These are phyloP conservation scores for Dallia pectoralis DNA, from an alignment of 2,797 vertebrate species.

Conservation along the genomic window DNA sequence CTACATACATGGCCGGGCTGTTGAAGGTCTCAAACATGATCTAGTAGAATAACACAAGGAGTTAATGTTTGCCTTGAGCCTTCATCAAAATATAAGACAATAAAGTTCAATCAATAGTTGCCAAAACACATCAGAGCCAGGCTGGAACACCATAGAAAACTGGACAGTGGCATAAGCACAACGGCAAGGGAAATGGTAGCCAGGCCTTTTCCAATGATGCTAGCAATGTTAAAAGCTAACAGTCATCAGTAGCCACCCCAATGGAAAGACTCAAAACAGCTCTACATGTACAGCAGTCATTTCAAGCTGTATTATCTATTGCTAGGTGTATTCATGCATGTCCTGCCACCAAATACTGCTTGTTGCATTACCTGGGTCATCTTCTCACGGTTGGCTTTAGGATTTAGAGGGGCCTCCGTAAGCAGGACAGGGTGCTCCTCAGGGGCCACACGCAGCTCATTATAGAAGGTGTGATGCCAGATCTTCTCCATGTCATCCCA, in stretches of 20 bases:
- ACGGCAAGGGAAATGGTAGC: too few relatives aligned
- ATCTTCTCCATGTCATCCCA: constrained; percentile 89
- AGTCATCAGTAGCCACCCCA: too few relatives aligned
- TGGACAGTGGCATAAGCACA: too few relatives aligned
- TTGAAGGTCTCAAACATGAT: constrained; percentile 71
- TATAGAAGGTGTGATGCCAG: constrained; percentile 96
- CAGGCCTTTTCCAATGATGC: too few relatives aligned
- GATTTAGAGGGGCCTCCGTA: constrained; percentile 92
- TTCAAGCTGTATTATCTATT: neutral
- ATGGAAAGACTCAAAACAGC: too few relatives aligned
- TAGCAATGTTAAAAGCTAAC: too few relatives aligned
- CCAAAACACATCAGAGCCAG: too few relatives aligned
- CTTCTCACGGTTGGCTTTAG: constrained; percentile 91
- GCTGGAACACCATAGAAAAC: neutral
- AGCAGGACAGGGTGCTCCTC: constrained; percentile 97
- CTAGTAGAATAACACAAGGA: neutral
- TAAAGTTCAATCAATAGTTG: too few relatives aligned
- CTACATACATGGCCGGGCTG: constrained; percentile 73
- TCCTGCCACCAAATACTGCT: too few relatives aligned
- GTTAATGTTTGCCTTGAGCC: neutral
- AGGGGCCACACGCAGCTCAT: constrained; percentile 93
- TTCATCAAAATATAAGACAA: too few relatives aligned
- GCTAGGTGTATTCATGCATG: neutral
- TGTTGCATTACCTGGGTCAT: constrained; percentile 82
- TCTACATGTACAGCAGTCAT: too few relatives aligned